phyloP scores from a whole-genome alignment of 1,140 invertebrate species.

The Drosophila obscura region DNA sequence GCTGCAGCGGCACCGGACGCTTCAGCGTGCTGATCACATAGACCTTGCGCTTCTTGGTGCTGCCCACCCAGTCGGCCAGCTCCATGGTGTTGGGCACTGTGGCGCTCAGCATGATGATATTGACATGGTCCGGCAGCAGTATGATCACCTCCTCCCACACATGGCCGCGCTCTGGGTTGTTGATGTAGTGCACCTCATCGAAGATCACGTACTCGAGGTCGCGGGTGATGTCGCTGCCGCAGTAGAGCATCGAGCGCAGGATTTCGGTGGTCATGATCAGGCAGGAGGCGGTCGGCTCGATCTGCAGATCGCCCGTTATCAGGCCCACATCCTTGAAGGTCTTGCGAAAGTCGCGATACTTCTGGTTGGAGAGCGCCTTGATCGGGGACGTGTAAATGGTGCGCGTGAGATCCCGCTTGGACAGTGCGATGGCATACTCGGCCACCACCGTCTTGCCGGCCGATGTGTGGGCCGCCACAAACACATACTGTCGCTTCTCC shows the following conservation, averaged over 20 bases:
- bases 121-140: conserved; percentile 96
- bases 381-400: conserved; percentile 99
- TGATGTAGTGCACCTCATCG: conserved; percentile 99
- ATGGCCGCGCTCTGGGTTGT: conserved; percentile 98
- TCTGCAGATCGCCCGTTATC: conserved; percentile 98
- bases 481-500: conserved; percentile 97
- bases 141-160: conserved; percentile 99
- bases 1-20: conserved; percentile 97
- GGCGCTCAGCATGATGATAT: conserved; percentile 98
- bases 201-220: conserved; percentile 99
- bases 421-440: conserved; percentile 98
- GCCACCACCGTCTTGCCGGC: conserved; percentile 99
- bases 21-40: conserved; percentile 97
- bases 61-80: conserved; percentile 98
- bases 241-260: conserved; percentile 97
- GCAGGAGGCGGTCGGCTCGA: conserved; percentile 96
- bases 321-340: conserved; percentile 97
- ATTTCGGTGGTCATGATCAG: conserved; percentile 99
- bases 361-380: conserved; percentile 99
- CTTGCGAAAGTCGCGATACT: conserved; percentile 98
- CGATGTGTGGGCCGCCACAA: conserved; percentile 99
- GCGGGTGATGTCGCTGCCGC: conserved; percentile 96
- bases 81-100: conserved; percentile 98
- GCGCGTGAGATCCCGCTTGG: conserved; percentile 95
- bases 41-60: conserved; percentile 95